Percentiles rank a stretch among this genome's conserved stretches.
phyloP scores from a whole-genome alignment of 64 coral and sea anemone genomes.

The Stylophora pistillata region DNA sequence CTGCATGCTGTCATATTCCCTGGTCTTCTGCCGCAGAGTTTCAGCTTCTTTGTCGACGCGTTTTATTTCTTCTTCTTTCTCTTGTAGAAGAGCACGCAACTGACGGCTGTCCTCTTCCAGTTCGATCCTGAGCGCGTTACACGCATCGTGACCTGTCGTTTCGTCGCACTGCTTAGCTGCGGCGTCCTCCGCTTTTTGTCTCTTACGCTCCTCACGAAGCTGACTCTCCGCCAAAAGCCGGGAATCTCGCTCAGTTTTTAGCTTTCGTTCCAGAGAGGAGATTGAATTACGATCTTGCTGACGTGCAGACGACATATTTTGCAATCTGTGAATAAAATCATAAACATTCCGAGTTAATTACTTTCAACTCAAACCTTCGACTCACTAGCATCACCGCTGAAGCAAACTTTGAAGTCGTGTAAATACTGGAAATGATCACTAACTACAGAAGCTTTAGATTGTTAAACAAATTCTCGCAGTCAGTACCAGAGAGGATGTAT shows the following conservation, averaged over 20 bases:
- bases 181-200: slow-evolving; percentile 81
- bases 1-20: slow-evolving; percentile 86
- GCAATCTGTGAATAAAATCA: slow-evolving; percentile 17
- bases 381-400: no score
- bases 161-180: slow-evolving; percentile 82
- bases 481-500: no score
- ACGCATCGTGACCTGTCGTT: slow-evolving; percentile 78
- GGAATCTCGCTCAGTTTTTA: slow-evolving; percentile 95
- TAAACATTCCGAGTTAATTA: neutral
- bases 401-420: no score
- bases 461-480: no score
- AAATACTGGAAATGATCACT: no score
- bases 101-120: slow-evolving; percentile 91
- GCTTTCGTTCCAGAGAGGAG: slow-evolving; percentile 86
- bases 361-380: neutral
- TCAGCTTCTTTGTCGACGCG: slow-evolving; percentile 79
- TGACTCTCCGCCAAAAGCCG: slow-evolving; percentile 91
- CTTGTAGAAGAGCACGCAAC: slow-evolving; percentile 66
- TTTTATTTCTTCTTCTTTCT: slow-evolving; percentile 91
- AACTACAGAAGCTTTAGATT: no score
- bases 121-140: slow-evolving; percentile 75
- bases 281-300: slow-evolving; percentile 96
- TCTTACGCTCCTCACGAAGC: slow-evolving; percentile 89
- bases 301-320: slow-evolving; percentile 59
- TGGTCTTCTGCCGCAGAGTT: slow-evolving; percentile 79